Evolutionary conservation across 2,888 invertebrate species (phyloP), one percentile per base, ranked within the genome.

Genomic region (Eueremaeus valkanovi): DNA sequence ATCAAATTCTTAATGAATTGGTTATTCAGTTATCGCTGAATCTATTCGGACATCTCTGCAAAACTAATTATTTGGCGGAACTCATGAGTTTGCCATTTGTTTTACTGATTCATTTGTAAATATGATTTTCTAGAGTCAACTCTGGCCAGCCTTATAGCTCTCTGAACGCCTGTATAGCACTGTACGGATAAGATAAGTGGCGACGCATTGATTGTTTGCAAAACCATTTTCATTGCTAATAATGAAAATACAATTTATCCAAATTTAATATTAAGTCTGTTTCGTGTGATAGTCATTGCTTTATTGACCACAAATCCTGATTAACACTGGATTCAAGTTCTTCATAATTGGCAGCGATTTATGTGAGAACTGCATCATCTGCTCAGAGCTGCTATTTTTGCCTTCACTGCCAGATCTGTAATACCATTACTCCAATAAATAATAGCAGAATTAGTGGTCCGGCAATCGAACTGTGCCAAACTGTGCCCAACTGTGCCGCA

Each of bases 281-380:
- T 58, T 27, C 24, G 27, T 58, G 29, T 58, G 58, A 58, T 58
- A 29, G 29, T 13, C 58, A 29, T 1, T 58, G 16, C 29, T 31
- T 58, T 58, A 27, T 58, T 58, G 58, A 18, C 58, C 58, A 58
- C 58, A 58, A 58, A 58, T 58, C 58, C 58, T 58, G 55, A 55
- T 55, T 55, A 55, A 27, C 55, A 55, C 27, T 55, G 55, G 29
- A 58, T 58, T 58, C 29, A 29, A 58, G 29, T 21, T 24, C 58
- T 18, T 58, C 29, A 58, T 58, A 58, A 29, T 58, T 58, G 58
- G 29, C 31, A 58, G 16, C 16, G 29, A 58, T 58, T 58, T 58
- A 31, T 27, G 29, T 58, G 29, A 45, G 45, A 29, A 58, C 29
- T 58, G 58, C 27, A 58, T 58, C 58, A 31, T 45, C 29, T 58